These are phyloP conservation scores for Sterna hirundo DNA, from an alignment of 2,113 vertebrate species.

Conservation along the genomic window DNA sequence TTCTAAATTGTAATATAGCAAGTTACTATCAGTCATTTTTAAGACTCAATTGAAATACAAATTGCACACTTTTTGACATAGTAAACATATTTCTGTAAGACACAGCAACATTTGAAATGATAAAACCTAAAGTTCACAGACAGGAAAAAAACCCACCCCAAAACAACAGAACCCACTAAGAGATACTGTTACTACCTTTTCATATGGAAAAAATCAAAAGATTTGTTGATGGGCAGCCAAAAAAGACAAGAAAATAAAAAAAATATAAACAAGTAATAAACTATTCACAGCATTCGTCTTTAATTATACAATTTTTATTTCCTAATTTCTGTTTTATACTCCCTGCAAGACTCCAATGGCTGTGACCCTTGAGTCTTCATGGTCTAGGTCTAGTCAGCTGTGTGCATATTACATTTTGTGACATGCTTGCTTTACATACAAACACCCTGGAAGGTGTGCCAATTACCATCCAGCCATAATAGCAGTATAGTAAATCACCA, in stretches of 20 bases:
- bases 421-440: neutral
- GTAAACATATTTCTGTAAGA: neutral
- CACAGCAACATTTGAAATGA: neutral
- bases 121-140: neutral
- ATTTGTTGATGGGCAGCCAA: neutral
- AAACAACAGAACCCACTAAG: neutral
- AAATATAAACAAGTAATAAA: neutral
- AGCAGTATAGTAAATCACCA: neutral
- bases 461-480: neutral
- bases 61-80: neutral
- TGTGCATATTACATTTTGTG: neutral
- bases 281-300: neutral
- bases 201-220: neutral
- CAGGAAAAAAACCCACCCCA: neutral
- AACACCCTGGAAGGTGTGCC: neutral
- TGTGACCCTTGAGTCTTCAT: neutral
- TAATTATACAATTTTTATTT: neutral
- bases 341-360: neutral
- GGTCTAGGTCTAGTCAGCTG: neutral
- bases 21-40: neutral
- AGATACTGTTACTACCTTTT: neutral
- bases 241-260: neutral
- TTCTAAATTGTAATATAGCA: neutral
- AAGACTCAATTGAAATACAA: neutral
- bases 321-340: neutral